Base-by-base conservation (phyloP, 2,888 invertebrate genomes). In the Plagodis pulveraria region DNA sequence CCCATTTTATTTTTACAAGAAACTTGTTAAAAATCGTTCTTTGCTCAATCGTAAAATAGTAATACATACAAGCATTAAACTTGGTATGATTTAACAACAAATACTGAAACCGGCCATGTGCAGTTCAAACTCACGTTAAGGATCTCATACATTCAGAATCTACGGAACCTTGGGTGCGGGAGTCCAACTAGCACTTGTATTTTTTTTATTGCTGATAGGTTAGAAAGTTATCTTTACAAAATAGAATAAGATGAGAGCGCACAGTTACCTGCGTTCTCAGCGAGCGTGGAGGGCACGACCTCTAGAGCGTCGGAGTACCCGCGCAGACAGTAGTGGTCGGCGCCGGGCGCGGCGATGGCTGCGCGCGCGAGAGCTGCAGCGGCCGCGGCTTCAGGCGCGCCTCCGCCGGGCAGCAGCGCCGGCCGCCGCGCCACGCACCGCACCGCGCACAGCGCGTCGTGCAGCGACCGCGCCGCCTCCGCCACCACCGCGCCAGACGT, bases 231-330 rank as follows among this genome's bases (percentile, higher is more conserved):
- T 2, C 22, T 22, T 22, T 4, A 22, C 22, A 22, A 22, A 22
- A 22, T 22, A 38, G 6, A 38, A 38, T 9, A 9, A 5, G 5
- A 38, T 32, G 0, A 49, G 1, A 34, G 5, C 33, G n/a, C 9
- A 40, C 32, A 12, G 0, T 0, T 40, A 90, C 91, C 92, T 1
- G 93, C 93, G 54, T 93, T 93, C 74, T 93, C 93, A 0, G 93
- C 93, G 33, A 93, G 84, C 34, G 93, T 93, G 38, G 91, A 92
- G 0, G 93, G 93, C 50, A 93, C 77, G 50, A 93, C 96, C 91
- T 99, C 99, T 57, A 99, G 93, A 6, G 99, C 99, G 83, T 99
- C 98, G 0, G 99, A 98, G 89, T 97, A 99, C 0, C 98, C 98
- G 69, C 97, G 95, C 87, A 98, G 95, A 82, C 99, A 99, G 87